Evolutionary conservation across 2,797 vertebrate species (phyloP), one percentile per base, ranked within the genome.

Genomic region (Coregonus suidteri): DNA sequence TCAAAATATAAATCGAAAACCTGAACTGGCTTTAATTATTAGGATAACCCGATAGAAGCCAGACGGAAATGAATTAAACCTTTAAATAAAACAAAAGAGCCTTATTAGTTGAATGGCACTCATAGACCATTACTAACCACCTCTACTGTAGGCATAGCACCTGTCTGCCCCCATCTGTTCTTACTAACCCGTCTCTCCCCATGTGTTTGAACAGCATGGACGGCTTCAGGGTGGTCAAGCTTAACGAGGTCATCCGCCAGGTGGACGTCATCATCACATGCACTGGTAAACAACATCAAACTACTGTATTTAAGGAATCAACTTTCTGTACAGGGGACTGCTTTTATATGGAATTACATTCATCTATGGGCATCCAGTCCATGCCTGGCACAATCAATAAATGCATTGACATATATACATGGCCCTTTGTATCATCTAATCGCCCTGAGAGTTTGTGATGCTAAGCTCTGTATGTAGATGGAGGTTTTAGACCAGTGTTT

Each of bases 261-360:
- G 95, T 98, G 71, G 97, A 98, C 76, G 92, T 98, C 11, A 94
- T 97, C 88, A 98, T 98, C 91, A 98, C 97, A 74, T 98, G 97
- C 93, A 98, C 97, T 85, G 97, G 97, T 98, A 95, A 87, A 52
- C 71, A 87, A 52, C 71, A 30, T 72, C 52, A 20, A 37, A 30
- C 6, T 4, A 41, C 14, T 16, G 16, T 30, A n/a, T 20, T 18
- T 41, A 52, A 35, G 1, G 18, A 53, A 71, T 59, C 51, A 56
- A 6, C 53, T 11, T 6, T 35, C 35, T 74, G 73, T 54, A 68
- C 31, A 54, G 34, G 54, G 65, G 53, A 47, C 41, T 3, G n/a
- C 15, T 53, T 72, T 54, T 9, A 31, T 5, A n/a, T 56, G 18
- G 62, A 67, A 75, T 80, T 56, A 51, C 1, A 25, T 75, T 74